Conservation (phyloP, 2,888 invertebrate species). For the Coelopa pilipes region DNA sequence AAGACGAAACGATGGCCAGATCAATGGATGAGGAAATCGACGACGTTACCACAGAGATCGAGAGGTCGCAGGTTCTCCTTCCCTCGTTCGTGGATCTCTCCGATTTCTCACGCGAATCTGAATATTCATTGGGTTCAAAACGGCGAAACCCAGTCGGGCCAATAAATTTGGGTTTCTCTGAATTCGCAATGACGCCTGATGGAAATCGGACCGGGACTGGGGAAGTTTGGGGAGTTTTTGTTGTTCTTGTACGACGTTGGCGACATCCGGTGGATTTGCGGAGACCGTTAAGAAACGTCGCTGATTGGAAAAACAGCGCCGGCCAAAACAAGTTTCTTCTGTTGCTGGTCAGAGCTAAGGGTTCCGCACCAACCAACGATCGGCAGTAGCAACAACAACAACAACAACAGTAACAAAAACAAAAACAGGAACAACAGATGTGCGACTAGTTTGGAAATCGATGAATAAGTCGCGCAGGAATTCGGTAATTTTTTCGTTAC, state of each 20-base stretch:
- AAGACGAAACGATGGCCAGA: no score
- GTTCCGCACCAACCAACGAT: slow-evolving; percentile 3
- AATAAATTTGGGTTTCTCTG: slow-evolving; percentile 17
- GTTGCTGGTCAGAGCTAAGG: slow-evolving; percentile 9
- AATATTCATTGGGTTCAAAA: no score
- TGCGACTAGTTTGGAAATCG: slow-evolving; percentile 6
- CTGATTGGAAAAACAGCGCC: neutral
- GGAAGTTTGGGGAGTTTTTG: neutral
- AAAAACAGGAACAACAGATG: slow-evolving; percentile 7
- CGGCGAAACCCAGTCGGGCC: no score
- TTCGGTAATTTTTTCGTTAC: slow-evolving; percentile 11
- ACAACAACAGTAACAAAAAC: slow-evolving; percentile 3
- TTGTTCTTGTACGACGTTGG: no score
- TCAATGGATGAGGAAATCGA: no score
- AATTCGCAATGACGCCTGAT: slow-evolving; percentile 24
- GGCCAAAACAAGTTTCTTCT: neutral
- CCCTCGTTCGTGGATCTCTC: no score
- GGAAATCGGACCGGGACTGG: slow-evolving; percentile 13
- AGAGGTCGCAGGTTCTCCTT: no score
- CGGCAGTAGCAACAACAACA: slow-evolving; percentile 2
- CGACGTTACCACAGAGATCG: no score
- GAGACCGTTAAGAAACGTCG: no score
- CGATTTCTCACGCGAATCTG: no score
- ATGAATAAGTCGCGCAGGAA: slow-evolving; percentile 38
- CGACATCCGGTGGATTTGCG: no score